Conservation (phyloP, 1,140 invertebrate species). For the Laupala kohalensis region DNA sequence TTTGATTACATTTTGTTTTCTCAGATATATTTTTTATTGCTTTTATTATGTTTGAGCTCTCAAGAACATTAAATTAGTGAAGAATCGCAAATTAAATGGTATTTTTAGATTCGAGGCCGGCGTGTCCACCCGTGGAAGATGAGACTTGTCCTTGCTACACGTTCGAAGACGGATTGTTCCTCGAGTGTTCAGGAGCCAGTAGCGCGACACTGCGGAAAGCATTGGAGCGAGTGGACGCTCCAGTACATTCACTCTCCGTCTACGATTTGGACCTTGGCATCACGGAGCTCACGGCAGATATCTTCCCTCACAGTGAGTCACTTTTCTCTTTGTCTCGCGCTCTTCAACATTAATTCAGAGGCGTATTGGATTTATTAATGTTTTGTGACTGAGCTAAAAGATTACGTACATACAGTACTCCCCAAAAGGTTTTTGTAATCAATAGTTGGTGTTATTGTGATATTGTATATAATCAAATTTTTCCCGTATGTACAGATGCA, state of each 20-base stretch:
- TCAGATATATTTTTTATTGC: no score
- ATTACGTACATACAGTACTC: background rate
- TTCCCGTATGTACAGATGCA: constrained; percentile 21
- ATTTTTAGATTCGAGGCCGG: no score
- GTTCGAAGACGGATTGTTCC: constrained; percentile 76
- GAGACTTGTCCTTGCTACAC: constrained; percentile 79
- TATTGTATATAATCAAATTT: background rate
- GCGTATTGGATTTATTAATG: no score
- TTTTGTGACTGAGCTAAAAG: background rate
- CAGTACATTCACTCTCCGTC: constrained; percentile 70
- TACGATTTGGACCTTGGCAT: constrained; percentile 70
- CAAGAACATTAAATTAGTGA: no score
- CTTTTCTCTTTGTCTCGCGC: constrained; percentile 19
- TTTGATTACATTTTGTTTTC: no score
- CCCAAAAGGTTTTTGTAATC: background rate
- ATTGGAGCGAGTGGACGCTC: constrained; percentile 35
- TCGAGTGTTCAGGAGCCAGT: constrained; percentile 78
- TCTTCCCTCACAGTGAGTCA: constrained; percentile 46
- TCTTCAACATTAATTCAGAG: no score
- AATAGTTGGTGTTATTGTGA: background rate
- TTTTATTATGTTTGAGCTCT: no score
- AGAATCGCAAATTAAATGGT: no score
- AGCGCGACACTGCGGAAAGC: constrained; percentile 38
- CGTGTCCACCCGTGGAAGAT: background rate
- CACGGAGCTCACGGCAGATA: constrained; percentile 48